These are phyloP conservation scores for Lutjanus argentimaculatus DNA, from an alignment of 2,797 vertebrate genomes.

Conservation along the genomic window DNA sequence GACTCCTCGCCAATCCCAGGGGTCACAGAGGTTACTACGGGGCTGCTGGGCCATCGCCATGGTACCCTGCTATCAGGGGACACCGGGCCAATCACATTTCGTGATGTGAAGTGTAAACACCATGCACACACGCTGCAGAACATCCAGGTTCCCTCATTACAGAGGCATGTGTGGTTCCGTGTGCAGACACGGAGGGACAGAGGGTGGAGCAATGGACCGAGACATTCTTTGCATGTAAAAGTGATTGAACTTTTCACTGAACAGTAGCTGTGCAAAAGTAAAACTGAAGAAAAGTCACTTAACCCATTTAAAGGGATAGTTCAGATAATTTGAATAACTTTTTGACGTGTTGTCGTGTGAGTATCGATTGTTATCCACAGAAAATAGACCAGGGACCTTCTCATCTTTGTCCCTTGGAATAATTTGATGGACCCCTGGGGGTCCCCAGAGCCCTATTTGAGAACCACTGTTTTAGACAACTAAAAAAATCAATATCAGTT, in stretches of 20 bases:
- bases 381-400: too few species aligned
- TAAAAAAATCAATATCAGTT: too few species aligned
- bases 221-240: background rate
- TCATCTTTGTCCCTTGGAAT: too few species aligned
- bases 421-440: too few species aligned
- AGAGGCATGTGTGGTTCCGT: constrained; percentile 5
- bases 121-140: constrained; percentile 28
- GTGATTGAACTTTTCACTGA: too few species aligned
- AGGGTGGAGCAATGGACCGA: background rate
- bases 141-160: background rate
- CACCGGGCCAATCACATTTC: constrained; percentile 65
- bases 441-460: too few species aligned
- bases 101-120: constrained; percentile 68
- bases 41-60: constrained; percentile 76
- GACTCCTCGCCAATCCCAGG: constrained; percentile 67
- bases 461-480: too few species aligned
- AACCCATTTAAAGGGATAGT: background rate
- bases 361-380: too few species aligned
- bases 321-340: background rate
- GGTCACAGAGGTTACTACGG: constrained; percentile 65
- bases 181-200: background rate
- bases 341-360: too few species aligned
- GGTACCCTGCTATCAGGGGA: constrained; percentile 71
- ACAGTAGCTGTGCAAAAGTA: background rate
- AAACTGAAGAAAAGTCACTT: background rate